Evolutionary conservation across 2,797 vertebrate genomes (phyloP).

Genomic region (Gephyroberyx darwinii): DNA sequence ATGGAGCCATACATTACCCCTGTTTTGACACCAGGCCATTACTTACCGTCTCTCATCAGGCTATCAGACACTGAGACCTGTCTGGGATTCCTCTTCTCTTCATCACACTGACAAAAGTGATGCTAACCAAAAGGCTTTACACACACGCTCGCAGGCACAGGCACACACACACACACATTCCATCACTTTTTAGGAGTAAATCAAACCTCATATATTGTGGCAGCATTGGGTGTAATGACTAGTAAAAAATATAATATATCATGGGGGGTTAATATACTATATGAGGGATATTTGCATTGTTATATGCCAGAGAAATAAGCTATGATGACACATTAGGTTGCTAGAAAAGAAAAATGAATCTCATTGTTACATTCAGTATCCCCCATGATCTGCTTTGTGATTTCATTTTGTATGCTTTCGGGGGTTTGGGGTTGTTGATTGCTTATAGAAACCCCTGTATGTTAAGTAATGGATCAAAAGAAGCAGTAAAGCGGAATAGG

Average conservation of each 20-base stretch:
- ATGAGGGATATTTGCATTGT: neutral
- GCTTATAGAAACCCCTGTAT: neutral
- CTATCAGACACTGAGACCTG: constrained; percentile 60
- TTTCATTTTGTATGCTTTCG: neutral
- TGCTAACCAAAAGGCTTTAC: constrained; percentile 24
- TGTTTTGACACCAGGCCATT: constrained; percentile 66
- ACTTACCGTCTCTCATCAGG: constrained; percentile 70
- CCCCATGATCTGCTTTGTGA: neutral
- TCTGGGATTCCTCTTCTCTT: constrained; percentile 46
- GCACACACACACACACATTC: constrained; percentile 1
- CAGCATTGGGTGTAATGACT: neutral
- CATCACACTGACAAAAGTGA: constrained; percentile 33
- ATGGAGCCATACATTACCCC: constrained; percentile 66
- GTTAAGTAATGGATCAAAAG: neutral
- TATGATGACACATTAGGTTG: neutral
- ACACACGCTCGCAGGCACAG: too few species aligned
- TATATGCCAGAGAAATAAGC: neutral
- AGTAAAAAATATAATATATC: neutral
- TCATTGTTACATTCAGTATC: neutral
- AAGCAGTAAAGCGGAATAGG: neutral
- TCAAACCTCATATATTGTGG: neutral
- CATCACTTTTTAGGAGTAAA: neutral
- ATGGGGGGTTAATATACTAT: neutral
- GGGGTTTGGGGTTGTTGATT: neutral
- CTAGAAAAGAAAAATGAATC: constrained; percentile 1